Evolutionary conservation across 1,140 invertebrate genomes (phyloP).

Genomic region (Zelostemma sp.): DNA sequence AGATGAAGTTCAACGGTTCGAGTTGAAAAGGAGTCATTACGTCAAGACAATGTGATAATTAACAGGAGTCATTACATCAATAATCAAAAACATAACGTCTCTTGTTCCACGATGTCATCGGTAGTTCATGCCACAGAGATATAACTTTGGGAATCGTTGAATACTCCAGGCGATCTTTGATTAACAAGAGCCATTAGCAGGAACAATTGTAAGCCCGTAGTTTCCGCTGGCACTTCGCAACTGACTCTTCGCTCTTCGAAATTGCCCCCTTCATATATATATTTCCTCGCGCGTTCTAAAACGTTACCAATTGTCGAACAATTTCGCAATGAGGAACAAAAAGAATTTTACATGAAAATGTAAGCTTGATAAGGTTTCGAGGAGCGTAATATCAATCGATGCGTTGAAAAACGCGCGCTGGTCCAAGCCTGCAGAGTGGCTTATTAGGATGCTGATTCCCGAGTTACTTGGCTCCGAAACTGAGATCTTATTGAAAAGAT

Average conservation of each 20-base stretch:
- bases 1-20: too few species aligned
- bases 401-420: not conserved
- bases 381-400: slow-evolving; percentile 10
- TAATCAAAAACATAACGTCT: not conserved
- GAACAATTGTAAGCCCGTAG: too few species aligned
- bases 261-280: too few species aligned
- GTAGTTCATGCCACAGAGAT: not conserved
- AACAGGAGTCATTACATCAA: slow-evolving; percentile 1
- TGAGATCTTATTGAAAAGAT: slow-evolving; percentile 14
- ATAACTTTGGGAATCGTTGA: not conserved
- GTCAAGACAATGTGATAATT: too few species aligned
- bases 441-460: slow-evolving; percentile 17
- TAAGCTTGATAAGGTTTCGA: slow-evolving; percentile 7
- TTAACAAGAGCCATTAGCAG: too few species aligned
- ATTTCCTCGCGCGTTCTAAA: too few species aligned
- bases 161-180: not conserved
- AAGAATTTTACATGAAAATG: not conserved
- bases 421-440: slow-evolving; percentile 2
- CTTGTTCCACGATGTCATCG: not conserved
- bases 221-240: too few species aligned
- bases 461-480: slow-evolving; percentile 2
- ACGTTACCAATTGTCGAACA: too few species aligned
- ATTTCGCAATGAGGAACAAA: too few species aligned
- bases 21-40: too few species aligned
- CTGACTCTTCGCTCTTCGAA: too few species aligned